Evolutionary conservation across 30 jellyfish, hydroid and myxozoan species (phyloP), one percentile per base, ranked within the genome.

Genomic region (Turritopsis rubra): DNA sequence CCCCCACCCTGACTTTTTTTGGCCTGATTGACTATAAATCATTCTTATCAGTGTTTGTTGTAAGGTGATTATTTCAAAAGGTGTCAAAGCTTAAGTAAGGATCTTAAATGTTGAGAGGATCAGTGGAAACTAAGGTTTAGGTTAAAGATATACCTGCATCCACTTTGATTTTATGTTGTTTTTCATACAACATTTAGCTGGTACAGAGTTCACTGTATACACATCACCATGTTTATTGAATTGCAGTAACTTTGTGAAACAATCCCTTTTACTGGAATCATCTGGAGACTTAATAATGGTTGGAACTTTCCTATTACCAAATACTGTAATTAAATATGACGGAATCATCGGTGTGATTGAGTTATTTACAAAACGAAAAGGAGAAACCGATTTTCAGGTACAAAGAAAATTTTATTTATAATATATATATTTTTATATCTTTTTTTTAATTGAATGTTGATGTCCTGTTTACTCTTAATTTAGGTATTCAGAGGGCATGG

Each of bases 241-340:
- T 9, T 68, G 77, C 30, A 27, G 30, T 27, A 19, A 27, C 0
- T n/a, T 23, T 68, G 17, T 68, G 16, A 68, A n/a, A 9, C 16
- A 27, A 68, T n/a, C 77, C 9, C 31, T n/a, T n/a, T 27, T 68
- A 68, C 77, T 68, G 30, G 31, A 23, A 0, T 19, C 16, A 68
- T 68, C 30, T 7, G 30, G 19, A 68, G 77, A 68, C 21, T 8
- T 68, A 7, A 68, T 68, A 23, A 68, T 23, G 77, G 30, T 68
- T 68, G 77, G 77, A 68, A 68, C 77, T 68, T 68, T 68, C 77
- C 30, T 68, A 22, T 27, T 68, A 27, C 77, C 77, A 7, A 68
- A 68, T 0, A 27, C 77, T n/a, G 19, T 7, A 27, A n/a, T 68
- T 68, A 22, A 7, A 7, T 68, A 68, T 68, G 77, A 68, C 19